Percentiles rank a stretch among this genome's conserved stretches.
Conservation (phyloP, 2,888 invertebrate genomes). For the Meloe dianella region DNA sequence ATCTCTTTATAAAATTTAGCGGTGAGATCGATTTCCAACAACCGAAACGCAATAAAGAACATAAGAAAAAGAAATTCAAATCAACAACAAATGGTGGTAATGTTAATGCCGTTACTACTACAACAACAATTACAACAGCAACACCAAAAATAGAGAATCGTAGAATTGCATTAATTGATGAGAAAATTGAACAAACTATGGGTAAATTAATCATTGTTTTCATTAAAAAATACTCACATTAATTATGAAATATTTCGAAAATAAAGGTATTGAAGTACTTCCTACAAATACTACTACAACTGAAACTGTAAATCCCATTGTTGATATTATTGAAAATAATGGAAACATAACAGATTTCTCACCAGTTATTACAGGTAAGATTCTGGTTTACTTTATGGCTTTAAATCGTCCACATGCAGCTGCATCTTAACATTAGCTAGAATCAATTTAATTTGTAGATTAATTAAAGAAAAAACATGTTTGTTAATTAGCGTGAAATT, state of each 20-base stretch:
- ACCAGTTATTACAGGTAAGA: slow-evolving; percentile 44
- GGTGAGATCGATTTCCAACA: slow-evolving; percentile 59
- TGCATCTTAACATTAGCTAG: no score
- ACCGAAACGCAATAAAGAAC: slow-evolving; percentile 64
- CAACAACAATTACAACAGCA: slow-evolving; percentile 30
- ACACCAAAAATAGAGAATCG: slow-evolving; percentile 28
- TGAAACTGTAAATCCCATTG: slow-evolving; percentile 26
- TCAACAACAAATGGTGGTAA: slow-evolving; percentile 34
- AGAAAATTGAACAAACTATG: slow-evolving; percentile 28
- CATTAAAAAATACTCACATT: no score
- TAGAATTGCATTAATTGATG: slow-evolving; percentile 27
- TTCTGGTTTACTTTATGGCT: no score
- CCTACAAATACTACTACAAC: slow-evolving; percentile 18
- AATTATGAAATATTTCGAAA: no score
- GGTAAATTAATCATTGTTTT: slow-evolving; percentile 29
- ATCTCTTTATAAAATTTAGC: no score
- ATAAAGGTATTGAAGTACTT: slow-evolving; percentile 35
- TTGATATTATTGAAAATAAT: slow-evolving; percentile 28
- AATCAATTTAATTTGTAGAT: no score
- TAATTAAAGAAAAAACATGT: no score
- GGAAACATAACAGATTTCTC: slow-evolving; percentile 21
- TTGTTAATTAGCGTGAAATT: no score
- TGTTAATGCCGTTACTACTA: slow-evolving; percentile 27
- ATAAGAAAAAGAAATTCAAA: slow-evolving; percentile 67
- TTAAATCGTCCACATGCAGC: no score